Evolutionary conservation across 2,113 vertebrate genomes (phyloP).

Genomic region (Eurypyga helias): DNA sequence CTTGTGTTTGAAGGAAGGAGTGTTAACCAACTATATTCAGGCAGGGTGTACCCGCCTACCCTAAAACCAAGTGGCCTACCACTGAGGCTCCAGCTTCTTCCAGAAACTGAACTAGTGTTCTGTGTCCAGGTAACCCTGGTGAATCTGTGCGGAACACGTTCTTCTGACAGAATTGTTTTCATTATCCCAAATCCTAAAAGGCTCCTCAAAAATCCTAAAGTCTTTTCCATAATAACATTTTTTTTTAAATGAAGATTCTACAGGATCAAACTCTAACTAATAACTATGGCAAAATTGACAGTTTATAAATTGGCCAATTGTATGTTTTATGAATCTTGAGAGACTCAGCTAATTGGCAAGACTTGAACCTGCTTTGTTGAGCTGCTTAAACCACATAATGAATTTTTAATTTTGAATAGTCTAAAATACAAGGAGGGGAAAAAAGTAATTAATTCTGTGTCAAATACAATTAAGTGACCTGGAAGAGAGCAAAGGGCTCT

Average conservation of each 20-base stretch:
- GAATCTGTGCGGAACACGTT: not conserved
- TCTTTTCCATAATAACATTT: not conserved
- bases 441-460: not conserved
- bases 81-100: not conserved
- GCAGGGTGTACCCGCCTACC: not conserved
- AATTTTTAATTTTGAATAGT: not conserved
- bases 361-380: not conserved
- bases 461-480: not conserved
- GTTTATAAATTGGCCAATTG: not conserved
- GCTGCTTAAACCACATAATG: not conserved
- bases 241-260: not conserved
- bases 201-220: not conserved
- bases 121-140: not conserved
- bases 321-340: not conserved
- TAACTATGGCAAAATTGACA: not conserved
- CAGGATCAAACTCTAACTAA: not conserved
- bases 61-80: not conserved
- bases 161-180: not conserved
- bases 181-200: not conserved
- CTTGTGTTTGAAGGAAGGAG: not conserved
- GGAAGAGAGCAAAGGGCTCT: not conserved
- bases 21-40: not conserved
- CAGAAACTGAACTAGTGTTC: not conserved
- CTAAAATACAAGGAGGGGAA: not conserved
- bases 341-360: not conserved